phyloP scores from a whole-genome alignment of 1,140 invertebrate species.

The Leptopilina boulardi region DNA sequence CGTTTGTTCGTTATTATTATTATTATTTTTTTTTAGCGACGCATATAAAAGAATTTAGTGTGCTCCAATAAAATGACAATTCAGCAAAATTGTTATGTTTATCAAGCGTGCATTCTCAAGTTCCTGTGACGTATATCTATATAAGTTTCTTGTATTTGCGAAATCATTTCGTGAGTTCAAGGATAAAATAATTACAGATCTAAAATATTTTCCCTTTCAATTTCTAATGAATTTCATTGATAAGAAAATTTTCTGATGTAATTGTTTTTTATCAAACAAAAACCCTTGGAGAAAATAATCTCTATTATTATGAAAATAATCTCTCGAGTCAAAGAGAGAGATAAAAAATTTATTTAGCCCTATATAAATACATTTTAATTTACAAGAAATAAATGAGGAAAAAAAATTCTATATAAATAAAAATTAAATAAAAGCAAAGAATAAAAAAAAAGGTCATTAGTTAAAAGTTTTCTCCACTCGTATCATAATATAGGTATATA shows the following conservation, averaged over 20 bases:
- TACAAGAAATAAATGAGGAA: background rate
- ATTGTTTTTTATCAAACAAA: background rate
- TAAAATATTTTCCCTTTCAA: background rate
- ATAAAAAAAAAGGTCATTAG: background rate
- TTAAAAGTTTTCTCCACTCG: background rate
- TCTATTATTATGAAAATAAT: too few relatives aligned
- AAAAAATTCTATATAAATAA: background rate
- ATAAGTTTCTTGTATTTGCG: slow-evolving; percentile 13
- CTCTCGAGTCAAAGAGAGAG: too few relatives aligned
- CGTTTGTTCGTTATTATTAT: background rate
- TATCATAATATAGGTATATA: too few relatives aligned
- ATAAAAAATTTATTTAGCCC: background rate
- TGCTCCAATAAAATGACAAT: background rate
- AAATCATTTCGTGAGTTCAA: slow-evolving; percentile 16
- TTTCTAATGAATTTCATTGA: background rate
- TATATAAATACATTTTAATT: too few relatives aligned
- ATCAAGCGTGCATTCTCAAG: background rate
- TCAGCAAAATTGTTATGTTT: slow-evolving; percentile 1
- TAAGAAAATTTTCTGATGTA: background rate
- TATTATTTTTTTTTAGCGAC: background rate
- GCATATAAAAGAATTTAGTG: background rate
- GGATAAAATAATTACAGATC: background rate
- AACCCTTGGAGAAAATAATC: too few relatives aligned
- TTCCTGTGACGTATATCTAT: slow-evolving; percentile 20
- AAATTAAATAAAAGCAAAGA: background rate